These are phyloP conservation scores for Sturmia bella DNA, from an alignment of 2,888 invertebrate species.

Conservation along the genomic window DNA sequence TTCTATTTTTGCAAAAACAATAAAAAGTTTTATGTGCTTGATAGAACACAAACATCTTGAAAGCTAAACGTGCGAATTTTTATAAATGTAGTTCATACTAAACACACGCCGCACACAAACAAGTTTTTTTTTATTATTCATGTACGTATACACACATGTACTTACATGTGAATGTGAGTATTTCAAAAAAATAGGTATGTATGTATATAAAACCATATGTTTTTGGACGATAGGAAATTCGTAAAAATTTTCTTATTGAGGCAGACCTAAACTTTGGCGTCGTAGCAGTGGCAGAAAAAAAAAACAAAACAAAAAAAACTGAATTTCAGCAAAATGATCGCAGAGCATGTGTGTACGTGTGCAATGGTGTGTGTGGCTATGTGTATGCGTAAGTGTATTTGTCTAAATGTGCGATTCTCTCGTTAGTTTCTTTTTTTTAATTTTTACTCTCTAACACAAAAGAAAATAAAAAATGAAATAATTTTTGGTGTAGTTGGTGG, in stretches of 20 bases:
- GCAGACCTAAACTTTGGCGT: conserved; percentile 52
- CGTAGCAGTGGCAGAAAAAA: conserved; percentile 26
- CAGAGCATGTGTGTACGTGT: conserved; percentile 5
- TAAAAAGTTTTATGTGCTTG: conserved; percentile 45
- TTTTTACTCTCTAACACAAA: conserved; percentile 60
- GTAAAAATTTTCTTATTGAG: conserved; percentile 62
- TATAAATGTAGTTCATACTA: conserved; percentile 6
- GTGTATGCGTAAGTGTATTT: conserved; percentile 29
- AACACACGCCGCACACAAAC: not conserved
- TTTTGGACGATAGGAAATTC: conserved; percentile 61
- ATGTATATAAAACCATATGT: conserved; percentile 58
- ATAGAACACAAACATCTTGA: conserved; percentile 7
- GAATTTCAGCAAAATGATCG: conserved; percentile 61
- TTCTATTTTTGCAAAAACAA: conserved; percentile 69
- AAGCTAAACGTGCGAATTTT: conserved; percentile 49
- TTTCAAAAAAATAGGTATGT: conserved; percentile 27
- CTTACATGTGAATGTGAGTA: conserved; percentile 7
- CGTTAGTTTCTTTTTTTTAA: conserved; percentile 27
- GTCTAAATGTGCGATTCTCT: conserved; percentile 55
- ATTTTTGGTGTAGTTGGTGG: conserved; percentile 69
- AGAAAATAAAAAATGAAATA: conserved; percentile 43
- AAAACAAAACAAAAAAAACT: conserved; percentile 27
- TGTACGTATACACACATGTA: not conserved
- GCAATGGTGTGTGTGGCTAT: conserved; percentile 5
- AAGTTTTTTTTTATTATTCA: not conserved